Base-by-base conservation (phyloP, 2,888 invertebrate species). In the Allolobophora icterica region DNA sequence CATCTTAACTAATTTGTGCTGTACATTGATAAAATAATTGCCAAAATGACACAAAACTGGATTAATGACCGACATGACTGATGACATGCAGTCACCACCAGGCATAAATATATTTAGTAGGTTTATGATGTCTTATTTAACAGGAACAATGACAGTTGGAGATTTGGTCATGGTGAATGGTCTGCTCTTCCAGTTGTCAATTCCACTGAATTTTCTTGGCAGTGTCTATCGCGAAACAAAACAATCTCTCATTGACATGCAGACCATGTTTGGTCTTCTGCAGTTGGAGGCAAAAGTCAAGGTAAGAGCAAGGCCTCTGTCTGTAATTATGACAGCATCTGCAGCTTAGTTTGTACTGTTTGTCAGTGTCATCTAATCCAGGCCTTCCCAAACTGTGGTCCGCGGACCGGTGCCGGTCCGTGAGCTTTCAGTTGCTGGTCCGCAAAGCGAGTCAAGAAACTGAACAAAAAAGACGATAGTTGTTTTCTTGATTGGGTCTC, bases 161-260 rank as follows among this genome's bases (percentile, higher is more conserved):
- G 99, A 99, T 96, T 96, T 99, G 94, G 99, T 99, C 91, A 98
- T 99, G 98, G 99, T 99, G 91, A 99, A 99, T 96, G 99, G 98
- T 17, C 96, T 99, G 92, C 96, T 99, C 92, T 99, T 99, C 96
- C 99, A 99, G 96, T 96, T 99, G 91, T 99, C 99, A 17, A 97
- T 99, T 92, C 99, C 99, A 34, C 96, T 99, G 87, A 99, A 99
- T 93, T 99, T 99, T 96, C 96, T 99, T 90, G 99, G 99, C 92
- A 99, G 99, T 89, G 99, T 99, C 90, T 99, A 99, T 96, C 96
- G 99, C 91, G 99, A 99, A 96, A 97, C 99, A 91, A 96, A 99
- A 15, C 99, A 99, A 96, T 98, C 99, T 21, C 96, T 99, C 92
- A 97, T 99, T 92, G 99, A 99, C 95, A 99, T 99, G 99, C 98